Evolutionary conservation across 2,888 invertebrate genomes (phyloP), one percentile per base, ranked within the genome.

Genomic region (Papilio protenor): DNA sequence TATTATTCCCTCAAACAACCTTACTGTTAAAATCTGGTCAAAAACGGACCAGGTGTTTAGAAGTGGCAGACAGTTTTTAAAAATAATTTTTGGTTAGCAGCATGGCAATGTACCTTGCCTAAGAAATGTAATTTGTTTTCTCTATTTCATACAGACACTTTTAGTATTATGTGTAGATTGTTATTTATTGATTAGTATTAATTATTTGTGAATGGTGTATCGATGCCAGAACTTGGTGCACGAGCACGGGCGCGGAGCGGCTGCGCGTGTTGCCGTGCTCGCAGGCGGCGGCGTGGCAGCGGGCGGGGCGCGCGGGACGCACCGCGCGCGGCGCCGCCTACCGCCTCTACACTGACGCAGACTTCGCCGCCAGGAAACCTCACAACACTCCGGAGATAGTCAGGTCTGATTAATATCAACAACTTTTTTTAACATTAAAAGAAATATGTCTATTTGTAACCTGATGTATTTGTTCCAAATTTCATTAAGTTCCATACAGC

Each of bases 211-310:
- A 33, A 33, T 40, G 40, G 40, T 40, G 40, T 40, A 8, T 40
- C 1, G 49, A 18, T 70, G 47, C 52, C 80, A 96, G 97, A 87
- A 96, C 97, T 10, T 98, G 97, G 94, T 97, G 98, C 87, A 96
- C 97, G 0, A 94, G 95, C 33, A 98, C 97, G 33, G 98, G 98
- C 6, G 95, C 99, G 81, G 98, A 99, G 90, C 93, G 97, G 45
- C 92, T 99, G 79, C 96, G 96, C 86, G 97, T 98, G 52, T 96
- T 97, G 80, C 95, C 96, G 84, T 96, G 98, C 84, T 98, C 99
- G 27, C 97, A 98, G 91, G 98, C 99, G 52, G 99, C 99, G 91
- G 97, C 98, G 16, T 97, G 97, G 97, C 99, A 99, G 94, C 95
- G 99, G 82, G 96, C 98, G 16, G 99, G 99, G 0, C 95, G 99